Evolutionary conservation across 2,797 vertebrate species (phyloP), one percentile per base, ranked within the genome.

Genomic region (Protosalanx chinensis): DNA sequence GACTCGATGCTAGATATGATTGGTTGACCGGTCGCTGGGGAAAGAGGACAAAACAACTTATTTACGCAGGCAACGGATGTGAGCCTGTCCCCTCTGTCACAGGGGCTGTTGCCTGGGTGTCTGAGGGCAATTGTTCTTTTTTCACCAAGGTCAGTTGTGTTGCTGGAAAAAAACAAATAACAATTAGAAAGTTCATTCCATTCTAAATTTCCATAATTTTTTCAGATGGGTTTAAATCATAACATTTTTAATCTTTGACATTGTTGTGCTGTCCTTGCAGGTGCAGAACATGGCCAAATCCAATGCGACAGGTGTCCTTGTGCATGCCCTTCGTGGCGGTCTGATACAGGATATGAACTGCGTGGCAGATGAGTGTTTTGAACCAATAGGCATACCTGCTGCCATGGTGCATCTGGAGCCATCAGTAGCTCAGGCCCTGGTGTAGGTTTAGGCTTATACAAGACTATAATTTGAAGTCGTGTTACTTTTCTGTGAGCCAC

Each of bases 281-380:
- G 84, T 94, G 64, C 86, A 84, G 81, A 88, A 58, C 79, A 93
- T 94, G 93, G 88, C 83, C 37, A 81, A 81, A 23, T 92, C 90
- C 67, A 90, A 86, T 15, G 92, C 92, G 16, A 77, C 84, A 0
- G 93, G 91, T 1, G 91, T 94, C 69, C 87, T 94, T 0, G 89
- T 94, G 75, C 87, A 90, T 3, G 79, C 90, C 5, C 70, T 79
- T 2, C 79, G 79, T 0, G 91, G 92, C 18, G 82, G 84, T 66
- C 81, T 91, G 0, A 83, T 94, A 72, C 90, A 89, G 91, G 92
- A 93, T 59, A 93, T 94, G 93, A 92, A 91, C 84, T 94, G 93
- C 15, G 75, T 53, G 0, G 88, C 68, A 18, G 83, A 79, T 0
- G 92, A 94, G 5, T 94, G 93, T 69, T 46, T 72, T 70, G 73